Conservation (phyloP, 2,113 vertebrate species). For the Rhipidura dahli region DNA sequence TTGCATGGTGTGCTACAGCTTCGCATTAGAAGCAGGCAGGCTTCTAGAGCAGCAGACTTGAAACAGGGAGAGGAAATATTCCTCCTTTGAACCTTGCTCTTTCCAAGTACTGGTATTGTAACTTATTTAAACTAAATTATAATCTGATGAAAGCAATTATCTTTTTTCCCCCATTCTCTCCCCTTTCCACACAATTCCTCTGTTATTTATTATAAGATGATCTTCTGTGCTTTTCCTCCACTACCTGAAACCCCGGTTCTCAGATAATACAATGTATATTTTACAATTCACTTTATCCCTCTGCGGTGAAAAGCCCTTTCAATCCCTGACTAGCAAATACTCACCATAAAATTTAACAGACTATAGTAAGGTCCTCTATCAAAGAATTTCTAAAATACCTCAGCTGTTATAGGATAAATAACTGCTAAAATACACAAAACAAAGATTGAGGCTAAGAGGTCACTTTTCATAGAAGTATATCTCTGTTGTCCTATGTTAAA, state of each 20-base stretch:
- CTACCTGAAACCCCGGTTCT: background rate
- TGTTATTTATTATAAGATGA: background rate
- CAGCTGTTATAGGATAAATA: background rate
- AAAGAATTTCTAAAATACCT: background rate
- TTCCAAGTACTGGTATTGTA: background rate
- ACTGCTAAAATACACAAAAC: background rate
- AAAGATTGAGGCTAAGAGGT: background rate
- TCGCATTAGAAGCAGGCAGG: conserved; percentile 17
- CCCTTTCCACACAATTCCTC: background rate
- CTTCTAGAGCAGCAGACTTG: conserved; percentile 14
- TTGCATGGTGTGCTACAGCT: background rate
- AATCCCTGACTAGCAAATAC: background rate
- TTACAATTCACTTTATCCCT: background rate
- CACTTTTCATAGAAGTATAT: background rate
- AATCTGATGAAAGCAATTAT: background rate
- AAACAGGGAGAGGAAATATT: background rate
- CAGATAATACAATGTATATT: conserved; percentile 1
- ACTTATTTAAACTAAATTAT: background rate
- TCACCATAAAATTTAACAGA: background rate
- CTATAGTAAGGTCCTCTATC: background rate
- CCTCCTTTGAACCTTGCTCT: background rate
- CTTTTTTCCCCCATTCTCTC: background rate
- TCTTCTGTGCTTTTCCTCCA: background rate
- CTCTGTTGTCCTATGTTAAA: background rate
- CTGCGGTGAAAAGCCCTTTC: background rate